A percentile compares a stretch with the other conserved stretches of the same genome.
Conservation (phyloP, 1,140 invertebrate species). For the Trichonephila inaurata region DNA sequence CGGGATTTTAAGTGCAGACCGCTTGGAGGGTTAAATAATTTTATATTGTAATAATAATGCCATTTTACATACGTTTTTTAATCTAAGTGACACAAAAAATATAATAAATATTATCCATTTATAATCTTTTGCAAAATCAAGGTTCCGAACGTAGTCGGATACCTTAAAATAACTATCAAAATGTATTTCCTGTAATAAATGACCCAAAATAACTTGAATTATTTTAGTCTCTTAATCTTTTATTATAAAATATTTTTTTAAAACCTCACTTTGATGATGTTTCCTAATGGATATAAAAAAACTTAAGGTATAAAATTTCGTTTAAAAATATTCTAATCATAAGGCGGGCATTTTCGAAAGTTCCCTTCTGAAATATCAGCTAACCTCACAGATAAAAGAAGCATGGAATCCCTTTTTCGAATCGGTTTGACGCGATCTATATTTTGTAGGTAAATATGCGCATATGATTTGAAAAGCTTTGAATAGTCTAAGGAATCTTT, state of each 20-base stretch:
- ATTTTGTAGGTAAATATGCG: slow-evolving; percentile 18
- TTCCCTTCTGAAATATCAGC: not conserved
- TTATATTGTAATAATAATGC: too few relatives aligned
- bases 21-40: too few relatives aligned
- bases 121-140: too few relatives aligned
- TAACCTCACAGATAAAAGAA: not conserved
- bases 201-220: too few relatives aligned
- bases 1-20: too few relatives aligned
- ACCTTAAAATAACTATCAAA: too few relatives aligned
- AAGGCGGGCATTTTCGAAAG: not conserved
- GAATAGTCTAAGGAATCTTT: slow-evolving; percentile 1
- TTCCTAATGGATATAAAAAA: not conserved
- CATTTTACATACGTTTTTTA: too few relatives aligned
- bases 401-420: not conserved
- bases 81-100: too few relatives aligned
- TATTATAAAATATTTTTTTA: not conserved
- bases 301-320: not conserved
- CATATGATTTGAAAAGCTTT: slow-evolving; percentile 7
- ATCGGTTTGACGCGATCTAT: not conserved
- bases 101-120: too few relatives aligned
- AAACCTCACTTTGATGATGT: not conserved
- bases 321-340: not conserved
- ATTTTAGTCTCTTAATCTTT: not conserved
- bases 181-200: too few relatives aligned
- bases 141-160: too few relatives aligned